Evolutionary conservation across 2,113 vertebrate species (phyloP), one percentile per base, ranked within the genome.

Genomic region (Chaetops frenatus): DNA sequence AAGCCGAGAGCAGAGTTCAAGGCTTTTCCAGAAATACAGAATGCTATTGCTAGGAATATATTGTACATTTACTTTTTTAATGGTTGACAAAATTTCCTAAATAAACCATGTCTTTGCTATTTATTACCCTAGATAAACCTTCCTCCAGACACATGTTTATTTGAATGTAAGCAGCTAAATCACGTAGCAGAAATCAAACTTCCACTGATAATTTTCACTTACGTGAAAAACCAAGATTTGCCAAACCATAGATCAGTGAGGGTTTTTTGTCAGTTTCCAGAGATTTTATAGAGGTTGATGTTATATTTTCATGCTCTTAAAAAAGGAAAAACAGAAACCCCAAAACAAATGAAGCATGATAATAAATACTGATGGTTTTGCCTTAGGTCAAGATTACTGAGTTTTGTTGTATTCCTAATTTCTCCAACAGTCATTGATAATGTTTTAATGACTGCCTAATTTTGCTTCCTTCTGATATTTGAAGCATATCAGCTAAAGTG

Each of bases 361-460:
- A 91, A 92, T 45, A 88, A 78, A 86, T 71, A 38, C 33, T 35
- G 20, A 82, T 73, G 25, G 17, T 56, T 86, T 88, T 86, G 51
- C 33, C 78, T 53, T 92, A 92, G 86, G 29, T 86, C 47, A 84
- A 89, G 31, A 80, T 95, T 92, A 80, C 48, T 9, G 35, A 83
- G 54, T 33, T 81, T 89, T 84, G 79, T 20, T 48, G 64, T 85
- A 79, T 74, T 92, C 29, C 53, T 88, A 48, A 33, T 89, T 97
- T 97, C 73, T 93, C 50, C 73, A 91, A 88, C 28, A 89, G 58
- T 81, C 82, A 92, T 70, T 95, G 71, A 92, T 64, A 96, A 58
- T 11, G 17, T 93, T 92, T 95, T 94, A 97, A 95, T 97, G 96
- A 57, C 64, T 95, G 28, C 66, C 28, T 93, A 89, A 91, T 45